These are phyloP conservation scores for Drosophila paramelanica DNA, from an alignment of 2,888 invertebrate species.

Conservation along the genomic window DNA sequence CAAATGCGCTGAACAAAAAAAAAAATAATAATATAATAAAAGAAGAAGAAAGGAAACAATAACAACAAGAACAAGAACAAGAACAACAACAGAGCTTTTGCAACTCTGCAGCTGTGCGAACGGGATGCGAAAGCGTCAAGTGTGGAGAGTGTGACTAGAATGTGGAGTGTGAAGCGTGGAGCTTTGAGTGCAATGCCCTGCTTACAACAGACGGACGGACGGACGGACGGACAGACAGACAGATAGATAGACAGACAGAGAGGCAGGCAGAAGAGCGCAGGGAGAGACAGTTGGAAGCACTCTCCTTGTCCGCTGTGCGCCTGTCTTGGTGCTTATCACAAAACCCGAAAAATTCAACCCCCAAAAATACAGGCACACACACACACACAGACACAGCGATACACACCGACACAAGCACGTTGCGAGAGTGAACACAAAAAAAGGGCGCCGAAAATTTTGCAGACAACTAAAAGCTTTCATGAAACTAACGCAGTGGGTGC, in stretches of 20 bases:
- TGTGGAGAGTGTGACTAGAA: background rate
- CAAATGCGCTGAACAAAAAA: background rate
- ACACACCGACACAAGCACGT: conserved; percentile 1
- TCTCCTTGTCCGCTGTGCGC: conserved; percentile 66
- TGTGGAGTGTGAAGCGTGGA: conserved; percentile 23
- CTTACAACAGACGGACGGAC: conserved; percentile 58
- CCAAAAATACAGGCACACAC: conserved; percentile 52
- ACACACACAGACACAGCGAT: background rate
- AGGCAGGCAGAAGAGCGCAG: conserved; percentile 19
- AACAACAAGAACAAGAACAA: conserved; percentile 20
- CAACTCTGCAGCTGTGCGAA: conserved; percentile 25
- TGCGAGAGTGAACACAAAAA: conserved; percentile 28
- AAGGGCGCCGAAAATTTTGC: conserved; percentile 73
- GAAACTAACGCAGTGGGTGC: conserved; percentile 61
- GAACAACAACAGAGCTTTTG: conserved; percentile 30
- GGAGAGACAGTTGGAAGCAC: conserved; percentile 22
- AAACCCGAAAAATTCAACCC: conserved; percentile 73
- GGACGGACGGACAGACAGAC: conserved; percentile 18
- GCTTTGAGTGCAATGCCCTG: conserved; percentile 79
- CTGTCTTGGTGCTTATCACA: conserved; percentile 74
- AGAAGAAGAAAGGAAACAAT: conserved; percentile 15
- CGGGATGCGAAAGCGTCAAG: conserved; percentile 38
- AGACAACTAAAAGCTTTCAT: conserved; percentile 80
- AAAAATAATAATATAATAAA: background rate
- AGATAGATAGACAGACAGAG: conserved; percentile 11